Conservation (phyloP, 2,113 vertebrate species). For the human region GRCh38 chr4:155737001-155737500, state of each 20-base stretch:
- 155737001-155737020: conserved; percentile 54
- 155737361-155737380: neutral
- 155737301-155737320: neutral
- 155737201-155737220: neutral
- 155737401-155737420: neutral
- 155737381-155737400: neutral
- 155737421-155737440: neutral
- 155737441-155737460: neutral
- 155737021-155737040: conserved; percentile 63
- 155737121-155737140: neutral
- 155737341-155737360: neutral
- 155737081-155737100: neutral
- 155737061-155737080: conserved; percentile 50
- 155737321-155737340: neutral
- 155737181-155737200: neutral
- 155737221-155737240: neutral
- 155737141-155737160: neutral
- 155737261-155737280: neutral
- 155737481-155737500: neutral
- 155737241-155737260: neutral
- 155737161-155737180: neutral
- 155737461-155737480: neutral
- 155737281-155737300: neutral
- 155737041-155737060: conserved; percentile 31
- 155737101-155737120: neutral